Base-by-base conservation (phyloP, 1,140 invertebrate species). In the Drosophila virilis region DNA sequence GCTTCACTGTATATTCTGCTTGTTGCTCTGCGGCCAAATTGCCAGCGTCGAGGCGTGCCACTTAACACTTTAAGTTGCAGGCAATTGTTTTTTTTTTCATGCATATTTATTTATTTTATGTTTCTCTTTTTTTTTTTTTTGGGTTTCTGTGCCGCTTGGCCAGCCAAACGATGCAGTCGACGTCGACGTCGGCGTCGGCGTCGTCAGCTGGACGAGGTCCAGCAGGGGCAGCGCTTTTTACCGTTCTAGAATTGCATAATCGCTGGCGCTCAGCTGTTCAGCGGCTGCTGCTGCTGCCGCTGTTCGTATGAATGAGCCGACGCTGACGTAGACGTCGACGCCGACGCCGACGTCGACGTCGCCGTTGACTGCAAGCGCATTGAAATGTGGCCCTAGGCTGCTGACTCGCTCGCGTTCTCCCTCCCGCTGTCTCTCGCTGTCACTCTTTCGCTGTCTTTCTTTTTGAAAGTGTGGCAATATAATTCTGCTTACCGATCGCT, bases 401-500 rank as follows among this genome's bases (percentile, higher is more conserved):
- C 7, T 38, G 7, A 35, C 4, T 17, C 22, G 46, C 35, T 35
- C 32, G 2, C 4, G 6, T 10, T 12, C 43, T n/a, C 17, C n/a
- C 5, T 35, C 37, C 37, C 13, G 12, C 12, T 65, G 13, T 48
- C 50, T 48, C 7, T 15, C 51, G 35, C 13, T 13, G 0, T 15
- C 52, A 8, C 48, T 37, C 13, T 32, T 58, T 45, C 12, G n/a
- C 60, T 10, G 9, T 13, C 35, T 37, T 55, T 67, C 50, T 45
- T 59, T 59, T 69, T 62, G 83, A 86, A 88, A 88, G 79, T 88
- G 84, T 89, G 77, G 84, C 84, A 88, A 89, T 88, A 79, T 74
- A 74, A 88, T 83, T 86, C 77, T 79, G 75, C 74, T 85, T 52
- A 60, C 33, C 38, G 80, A 82, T 79, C 80, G 70, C 59, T 78